phyloP scores from a whole-genome alignment of 2,113 vertebrate species.

The Alexandromys fortis region DNA sequence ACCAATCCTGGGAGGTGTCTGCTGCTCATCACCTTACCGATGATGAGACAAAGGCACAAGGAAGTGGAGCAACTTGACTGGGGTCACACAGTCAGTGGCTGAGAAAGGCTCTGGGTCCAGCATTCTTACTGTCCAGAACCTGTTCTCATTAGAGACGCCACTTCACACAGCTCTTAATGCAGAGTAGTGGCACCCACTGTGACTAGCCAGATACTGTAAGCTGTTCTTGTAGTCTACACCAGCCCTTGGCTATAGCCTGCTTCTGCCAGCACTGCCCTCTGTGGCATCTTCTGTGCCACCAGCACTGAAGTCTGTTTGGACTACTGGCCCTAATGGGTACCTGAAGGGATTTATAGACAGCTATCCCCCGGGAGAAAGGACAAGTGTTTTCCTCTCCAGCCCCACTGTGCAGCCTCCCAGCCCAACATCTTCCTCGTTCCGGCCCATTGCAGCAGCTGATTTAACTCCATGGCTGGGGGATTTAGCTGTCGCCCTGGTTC shows the following conservation, averaged over 20 bases:
- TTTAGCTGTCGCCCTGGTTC: conserved; percentile 79
- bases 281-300: background rate
- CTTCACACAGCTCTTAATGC: background rate
- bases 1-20: background rate
- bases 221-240: background rate
- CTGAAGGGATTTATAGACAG: conserved; percentile 73
- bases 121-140: background rate
- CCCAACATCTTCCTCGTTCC: conserved; percentile 67
- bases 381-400: conserved; percentile 77
- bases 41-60: background rate
- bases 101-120: background rate
- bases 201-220: background rate
- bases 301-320: background rate
- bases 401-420: conserved; percentile 53
- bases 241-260: background rate
- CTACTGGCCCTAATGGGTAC: conserved; percentile 30
- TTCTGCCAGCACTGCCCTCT: background rate
- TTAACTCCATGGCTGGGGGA: conserved; percentile 79
- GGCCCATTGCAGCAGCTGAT: conserved; percentile 78
- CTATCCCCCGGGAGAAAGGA: conserved; percentile 59
- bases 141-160: background rate
- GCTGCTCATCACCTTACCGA: background rate
- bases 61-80: background rate
- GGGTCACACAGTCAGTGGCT: background rate
- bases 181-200: background rate